Evolutionary conservation across 2,888 invertebrate species (phyloP).

Genomic region (Gonocerus acuteangulatus): DNA sequence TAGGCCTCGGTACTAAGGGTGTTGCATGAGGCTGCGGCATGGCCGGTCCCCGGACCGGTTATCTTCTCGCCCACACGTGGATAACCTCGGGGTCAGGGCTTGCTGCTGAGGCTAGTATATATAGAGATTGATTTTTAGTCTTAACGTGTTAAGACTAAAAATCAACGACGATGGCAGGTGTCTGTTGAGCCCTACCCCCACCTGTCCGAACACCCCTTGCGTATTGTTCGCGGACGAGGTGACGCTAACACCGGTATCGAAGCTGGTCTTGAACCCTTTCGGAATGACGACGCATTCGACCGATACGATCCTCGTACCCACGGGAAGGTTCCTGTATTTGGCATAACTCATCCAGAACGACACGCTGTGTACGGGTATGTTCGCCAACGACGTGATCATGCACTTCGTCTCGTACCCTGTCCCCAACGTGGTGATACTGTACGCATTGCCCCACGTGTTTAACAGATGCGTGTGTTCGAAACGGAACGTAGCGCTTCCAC

Average conservation of each 20-base stretch:
- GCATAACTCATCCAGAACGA: neutral
- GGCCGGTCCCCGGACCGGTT: too few species aligned
- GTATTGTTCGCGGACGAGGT: slow-evolving; percentile 4
- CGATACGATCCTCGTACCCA: neutral
- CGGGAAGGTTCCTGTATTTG: neutral
- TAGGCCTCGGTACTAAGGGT: too few species aligned
- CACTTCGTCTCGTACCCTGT: neutral
- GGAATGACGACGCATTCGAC: neutral
- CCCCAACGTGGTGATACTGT: neutral
- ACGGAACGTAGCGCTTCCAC: neutral
- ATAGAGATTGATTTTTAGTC: too few species aligned
- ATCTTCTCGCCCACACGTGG: too few species aligned
- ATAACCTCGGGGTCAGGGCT: too few species aligned
- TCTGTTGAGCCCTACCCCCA: neutral
- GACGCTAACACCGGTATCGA: neutral
- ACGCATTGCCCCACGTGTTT: neutral
- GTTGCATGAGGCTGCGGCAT: too few species aligned
- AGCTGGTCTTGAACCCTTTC: neutral
- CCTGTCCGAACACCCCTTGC: slow-evolving; percentile 1
- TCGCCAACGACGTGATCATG: neutral
- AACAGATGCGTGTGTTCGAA: neutral
- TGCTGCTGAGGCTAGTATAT: too few species aligned
- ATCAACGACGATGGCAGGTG: too few species aligned
- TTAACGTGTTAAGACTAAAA: too few species aligned
- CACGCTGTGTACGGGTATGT: neutral